phyloP scores from a whole-genome alignment of 1,140 invertebrate genomes.

The Zelostemma sp. region DNA sequence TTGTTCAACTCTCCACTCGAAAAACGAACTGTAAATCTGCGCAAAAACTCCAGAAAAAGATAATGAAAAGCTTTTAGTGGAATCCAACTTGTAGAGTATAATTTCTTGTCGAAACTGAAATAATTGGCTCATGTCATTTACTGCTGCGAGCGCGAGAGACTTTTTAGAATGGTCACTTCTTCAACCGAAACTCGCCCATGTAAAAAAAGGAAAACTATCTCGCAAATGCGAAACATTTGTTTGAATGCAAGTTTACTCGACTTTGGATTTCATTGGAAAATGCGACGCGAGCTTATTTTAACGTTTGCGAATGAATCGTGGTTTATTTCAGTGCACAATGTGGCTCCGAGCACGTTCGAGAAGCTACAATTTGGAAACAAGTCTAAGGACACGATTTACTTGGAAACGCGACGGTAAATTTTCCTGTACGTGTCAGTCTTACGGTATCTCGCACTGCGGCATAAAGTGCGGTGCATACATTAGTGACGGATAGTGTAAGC shows the following conservation, averaged over 20 bases:
- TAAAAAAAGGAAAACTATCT: no score
- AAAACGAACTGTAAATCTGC: neutral
- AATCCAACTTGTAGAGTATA: no score
- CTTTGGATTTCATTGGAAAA: no score
- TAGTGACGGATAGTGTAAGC: constrained; percentile 2
- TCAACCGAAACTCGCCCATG: no score
- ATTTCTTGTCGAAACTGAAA: no score
- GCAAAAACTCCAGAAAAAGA: neutral
- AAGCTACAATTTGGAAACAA: neutral
- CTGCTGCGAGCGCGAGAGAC: no score
- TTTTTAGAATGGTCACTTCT: no score
- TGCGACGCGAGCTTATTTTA: no score
- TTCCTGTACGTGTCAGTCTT: constrained; percentile 1
- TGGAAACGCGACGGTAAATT: neutral
- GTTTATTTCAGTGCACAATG: neutral
- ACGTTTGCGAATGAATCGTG: neutral
- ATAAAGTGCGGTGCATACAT: neutral
- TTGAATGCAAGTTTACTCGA: no score
- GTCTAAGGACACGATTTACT: constrained; percentile 1
- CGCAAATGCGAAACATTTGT: no score
- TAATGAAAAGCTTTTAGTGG: neutral
- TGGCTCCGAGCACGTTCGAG: neutral
- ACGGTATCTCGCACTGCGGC: neutral
- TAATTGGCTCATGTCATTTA: no score
- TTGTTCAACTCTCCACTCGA: neutral